Base-by-base conservation (phyloP, 2,888 invertebrate genomes). In the Alentia gelatinosa region DNA sequence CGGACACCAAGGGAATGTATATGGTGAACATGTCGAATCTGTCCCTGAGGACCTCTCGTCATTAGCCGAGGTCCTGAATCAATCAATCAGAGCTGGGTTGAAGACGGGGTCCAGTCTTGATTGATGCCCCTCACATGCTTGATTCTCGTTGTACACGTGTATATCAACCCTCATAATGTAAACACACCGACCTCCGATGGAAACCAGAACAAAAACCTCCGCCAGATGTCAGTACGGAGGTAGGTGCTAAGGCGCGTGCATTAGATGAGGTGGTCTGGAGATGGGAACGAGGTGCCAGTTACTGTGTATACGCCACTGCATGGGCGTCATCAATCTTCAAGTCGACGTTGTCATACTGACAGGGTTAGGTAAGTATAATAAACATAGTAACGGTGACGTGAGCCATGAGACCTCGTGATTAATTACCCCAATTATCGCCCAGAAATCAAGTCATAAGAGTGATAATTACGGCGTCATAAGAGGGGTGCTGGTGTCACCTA, bases 241-340 rank as follows among this genome's bases (percentile, higher is more conserved):
- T 19, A 56, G 56, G 56, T 56, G 56, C 56, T 56, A 56, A 56
- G 56, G 19, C 56, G 56, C n/a, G 56, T 3, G 23, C 56, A 56
- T 56, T 56, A 56, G 9, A 56, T 19, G 56, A n/a, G 56, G 56
- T 56, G 56, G 56, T 56, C 56, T 56, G 56, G 56, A 56, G 12
- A 19, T n/a, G 23, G 3, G 56, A 56, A n/a, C 68, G 5, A 26
- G 68, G 68, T 68, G 68, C 33, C 68, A 68, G 30, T 68, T 30
- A 56, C 19, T 5, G 5, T 56, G 3, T 56, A 12, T n/a, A n/a
- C 23, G 56, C n/a, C 56, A 56, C 56, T 56, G 3, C 68, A 26
- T 68, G 56, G 68, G 26, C 37, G 79, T 79, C 79, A 79, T 79
- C 79, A 79, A 79, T 79, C 79, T 79, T 79, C 12, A 5, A 35